Conservation (phyloP, 2,113 vertebrate genomes). For the Pantherophis guttatus region DNA sequence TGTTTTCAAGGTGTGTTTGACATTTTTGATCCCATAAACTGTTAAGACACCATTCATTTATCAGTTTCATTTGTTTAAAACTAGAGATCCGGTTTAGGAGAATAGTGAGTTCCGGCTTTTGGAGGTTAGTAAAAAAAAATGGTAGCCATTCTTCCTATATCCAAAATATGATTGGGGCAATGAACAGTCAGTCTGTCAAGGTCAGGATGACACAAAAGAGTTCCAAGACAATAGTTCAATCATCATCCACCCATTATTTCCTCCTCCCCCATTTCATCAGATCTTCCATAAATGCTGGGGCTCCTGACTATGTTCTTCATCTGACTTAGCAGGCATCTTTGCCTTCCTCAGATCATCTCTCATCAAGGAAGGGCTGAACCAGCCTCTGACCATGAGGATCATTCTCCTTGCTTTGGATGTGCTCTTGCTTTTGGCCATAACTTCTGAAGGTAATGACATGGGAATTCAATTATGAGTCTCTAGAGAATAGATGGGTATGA, state of each 20-base stretch:
- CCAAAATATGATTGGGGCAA: neutral
- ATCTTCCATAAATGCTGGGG: conserved; percentile 49
- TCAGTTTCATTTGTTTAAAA: neutral
- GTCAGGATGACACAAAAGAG: neutral
- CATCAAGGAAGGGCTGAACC: conserved; percentile 16
- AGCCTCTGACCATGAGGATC: conserved; percentile 51
- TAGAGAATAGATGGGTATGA: neutral
- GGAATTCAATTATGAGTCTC: neutral
- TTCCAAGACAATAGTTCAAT: neutral
- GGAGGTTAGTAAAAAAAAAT: neutral
- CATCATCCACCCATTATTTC: neutral
- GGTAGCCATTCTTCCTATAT: neutral
- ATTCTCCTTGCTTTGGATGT: conserved; percentile 36
- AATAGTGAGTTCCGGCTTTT: neutral
- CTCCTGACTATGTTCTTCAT: neutral
- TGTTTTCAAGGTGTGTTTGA: neutral
- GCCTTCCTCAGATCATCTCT: neutral
- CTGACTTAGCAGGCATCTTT: neutral
- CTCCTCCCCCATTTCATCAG: neutral
- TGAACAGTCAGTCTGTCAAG: neutral
- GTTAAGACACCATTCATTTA: neutral
- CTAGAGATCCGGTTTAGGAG: neutral
- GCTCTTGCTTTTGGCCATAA: conserved; percentile 50
- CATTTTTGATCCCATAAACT: neutral
- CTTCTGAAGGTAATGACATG: conserved; percentile 46